phyloP scores from a whole-genome alignment of 2,888 invertebrate genomes.

The Fissipunctia ypsillon region DNA sequence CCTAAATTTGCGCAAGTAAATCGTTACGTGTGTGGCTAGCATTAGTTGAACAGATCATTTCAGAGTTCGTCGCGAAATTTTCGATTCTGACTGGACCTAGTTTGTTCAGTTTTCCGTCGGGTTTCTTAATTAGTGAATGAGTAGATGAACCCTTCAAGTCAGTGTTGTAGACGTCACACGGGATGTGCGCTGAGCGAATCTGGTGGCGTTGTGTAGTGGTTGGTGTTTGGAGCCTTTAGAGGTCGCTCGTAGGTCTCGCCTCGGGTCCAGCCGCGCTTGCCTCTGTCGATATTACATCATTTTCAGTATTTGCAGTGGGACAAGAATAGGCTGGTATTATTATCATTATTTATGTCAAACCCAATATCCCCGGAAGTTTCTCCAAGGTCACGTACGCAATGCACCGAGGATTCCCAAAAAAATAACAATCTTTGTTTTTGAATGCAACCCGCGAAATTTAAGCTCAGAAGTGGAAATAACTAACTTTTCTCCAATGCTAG shows the following conservation, averaged over 20 bases:
- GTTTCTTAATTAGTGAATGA: not conserved
- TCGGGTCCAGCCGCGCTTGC: slow-evolving; percentile 75
- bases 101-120: not conserved
- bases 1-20: too few relatives aligned
- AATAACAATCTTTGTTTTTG: not conserved
- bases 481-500: not conserved
- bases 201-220: slow-evolving; percentile 83
- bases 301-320: not conserved
- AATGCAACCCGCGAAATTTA: not conserved
- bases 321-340: not conserved
- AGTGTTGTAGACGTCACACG: slow-evolving; percentile 22
- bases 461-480: not conserved
- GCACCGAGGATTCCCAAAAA: not conserved
- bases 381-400: not conserved
- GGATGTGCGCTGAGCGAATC: slow-evolving; percentile 64
- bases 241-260: slow-evolving; percentile 80
- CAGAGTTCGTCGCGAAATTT: not conserved
- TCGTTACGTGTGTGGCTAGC: too few relatives aligned
- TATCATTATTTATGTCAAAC: not conserved
- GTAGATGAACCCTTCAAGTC: not conserved
- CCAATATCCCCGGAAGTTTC: not conserved
- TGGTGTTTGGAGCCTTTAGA: slow-evolving; percentile 73
- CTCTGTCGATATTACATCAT: slow-evolving; percentile 67
- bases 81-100: too few relatives aligned
- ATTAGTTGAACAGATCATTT: too few relatives aligned